Evolutionary conservation across 2,888 invertebrate species (phyloP).

Genomic region (Monochamus alternatus): DNA sequence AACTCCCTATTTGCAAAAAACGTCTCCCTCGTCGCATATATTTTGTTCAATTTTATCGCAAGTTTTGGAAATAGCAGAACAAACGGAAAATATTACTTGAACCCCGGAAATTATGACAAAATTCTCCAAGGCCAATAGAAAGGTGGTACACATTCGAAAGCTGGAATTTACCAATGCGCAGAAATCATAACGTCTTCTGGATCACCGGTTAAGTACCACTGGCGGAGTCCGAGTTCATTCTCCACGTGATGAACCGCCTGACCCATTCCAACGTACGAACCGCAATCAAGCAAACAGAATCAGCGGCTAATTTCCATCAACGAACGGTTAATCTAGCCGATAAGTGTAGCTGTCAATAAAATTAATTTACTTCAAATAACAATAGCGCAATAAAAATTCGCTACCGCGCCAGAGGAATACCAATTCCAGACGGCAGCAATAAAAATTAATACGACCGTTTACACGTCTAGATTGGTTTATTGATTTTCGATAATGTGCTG

Average conservation of each 20-base stretch:
- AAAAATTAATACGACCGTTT: slow-evolving; percentile 30
- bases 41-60: too few relatives aligned
- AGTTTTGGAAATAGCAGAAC: too few relatives aligned
- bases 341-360: slow-evolving; percentile 4
- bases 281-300: background rate
- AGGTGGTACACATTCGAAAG: too few relatives aligned
- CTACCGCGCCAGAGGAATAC: slow-evolving; percentile 9
- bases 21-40: too few relatives aligned
- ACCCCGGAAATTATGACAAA: too few relatives aligned
- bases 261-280: background rate
- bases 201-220: too few relatives aligned
- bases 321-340: slow-evolving; percentile 1
- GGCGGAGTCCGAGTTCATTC: background rate
- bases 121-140: too few relatives aligned
- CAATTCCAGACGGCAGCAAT: slow-evolving; percentile 10
- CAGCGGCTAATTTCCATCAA: background rate
- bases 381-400: slow-evolving; percentile 18
- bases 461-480: slow-evolving; percentile 29
- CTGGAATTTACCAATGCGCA: too few relatives aligned
- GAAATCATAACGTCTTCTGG: too few relatives aligned
- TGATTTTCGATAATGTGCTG: slow-evolving; percentile 18
- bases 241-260: background rate
- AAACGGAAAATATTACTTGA: too few relatives aligned
- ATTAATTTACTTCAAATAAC: slow-evolving; percentile 12
- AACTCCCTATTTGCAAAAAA: too few relatives aligned